phyloP scores from a whole-genome alignment of 1,140 invertebrate genomes.

The Papilio polytes region DNA sequence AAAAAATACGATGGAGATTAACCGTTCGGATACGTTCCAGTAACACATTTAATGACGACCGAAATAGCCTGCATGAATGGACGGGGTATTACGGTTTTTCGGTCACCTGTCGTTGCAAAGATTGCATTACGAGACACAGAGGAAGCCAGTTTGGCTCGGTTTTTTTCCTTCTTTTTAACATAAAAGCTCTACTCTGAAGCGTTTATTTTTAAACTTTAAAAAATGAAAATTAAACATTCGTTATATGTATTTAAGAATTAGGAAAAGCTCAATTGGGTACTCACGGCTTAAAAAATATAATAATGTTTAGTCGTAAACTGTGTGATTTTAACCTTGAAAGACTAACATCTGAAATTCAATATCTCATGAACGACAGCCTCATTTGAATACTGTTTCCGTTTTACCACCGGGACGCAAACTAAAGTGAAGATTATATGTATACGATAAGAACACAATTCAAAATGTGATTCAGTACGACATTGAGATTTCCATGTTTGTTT shows the following conservation, averaged over 20 bases:
- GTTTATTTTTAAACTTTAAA: not conserved
- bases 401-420: not conserved
- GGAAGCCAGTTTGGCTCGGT: not conserved
- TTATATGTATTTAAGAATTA: not conserved
- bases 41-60: constrained; percentile 33
- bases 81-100: constrained; percentile 31
- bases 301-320: too few relatives aligned
- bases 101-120: constrained; percentile 29
- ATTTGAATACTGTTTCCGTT: constrained; percentile 14
- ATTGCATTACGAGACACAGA: constrained; percentile 10
- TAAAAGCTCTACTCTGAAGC: not conserved
- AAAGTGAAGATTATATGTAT: not conserved
- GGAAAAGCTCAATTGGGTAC: not conserved
- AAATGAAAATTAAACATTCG: not conserved
- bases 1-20: constrained; percentile 22
- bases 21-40: constrained; percentile 34
- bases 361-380: not conserved
- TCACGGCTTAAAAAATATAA: too few relatives aligned
- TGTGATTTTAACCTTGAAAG: too few relatives aligned
- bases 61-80: constrained; percentile 26
- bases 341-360: not conserved
- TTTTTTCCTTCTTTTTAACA: constrained; percentile 1
- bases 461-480: not conserved
- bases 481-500: not conserved
- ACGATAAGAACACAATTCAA: not conserved